Conservation (phyloP, 1,140 invertebrate species). For the Daktulosphaira vitifoliae region DNA sequence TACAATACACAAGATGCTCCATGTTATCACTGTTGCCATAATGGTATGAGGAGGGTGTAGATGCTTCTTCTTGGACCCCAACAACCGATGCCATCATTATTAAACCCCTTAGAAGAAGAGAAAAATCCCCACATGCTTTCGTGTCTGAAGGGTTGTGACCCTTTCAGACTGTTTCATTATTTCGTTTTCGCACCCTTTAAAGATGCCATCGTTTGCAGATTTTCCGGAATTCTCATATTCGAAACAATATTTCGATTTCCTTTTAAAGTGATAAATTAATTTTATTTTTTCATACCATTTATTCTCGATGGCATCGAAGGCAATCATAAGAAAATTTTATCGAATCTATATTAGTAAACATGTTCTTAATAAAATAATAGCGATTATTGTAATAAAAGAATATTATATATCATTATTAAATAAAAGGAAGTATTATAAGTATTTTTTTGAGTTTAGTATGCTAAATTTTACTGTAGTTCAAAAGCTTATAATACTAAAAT, state of each 20-base stretch:
- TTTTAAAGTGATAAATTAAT: constrained; percentile 3
- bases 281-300: constrained; percentile 1
- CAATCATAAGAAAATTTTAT: too few relatives aligned
- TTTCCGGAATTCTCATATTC: constrained; percentile 22
- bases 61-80: constrained; percentile 1
- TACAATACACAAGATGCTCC: not conserved
- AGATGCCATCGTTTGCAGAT: constrained; percentile 12
- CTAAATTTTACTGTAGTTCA: too few relatives aligned
- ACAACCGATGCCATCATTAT: not conserved
- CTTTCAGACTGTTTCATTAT: constrained; percentile 23
- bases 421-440: too few relatives aligned
- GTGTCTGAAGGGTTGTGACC: constrained; percentile 11
- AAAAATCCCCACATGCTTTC: not conserved
- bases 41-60: too few relatives aligned
- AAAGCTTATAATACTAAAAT: too few relatives aligned
- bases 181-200: constrained; percentile 15
- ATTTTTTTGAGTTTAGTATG: too few relatives aligned
- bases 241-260: not conserved
- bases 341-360: too few relatives aligned
- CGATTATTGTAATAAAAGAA: too few relatives aligned
- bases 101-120: not conserved
- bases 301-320: not conserved
- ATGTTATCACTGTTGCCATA: not conserved
- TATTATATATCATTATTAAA: too few relatives aligned
- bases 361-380: too few relatives aligned